A percentile compares a stretch with the other conserved stretches of the same genome.
Conservation (phyloP, 2,113 vertebrate species). For the Dasyprocta punctata region DNA sequence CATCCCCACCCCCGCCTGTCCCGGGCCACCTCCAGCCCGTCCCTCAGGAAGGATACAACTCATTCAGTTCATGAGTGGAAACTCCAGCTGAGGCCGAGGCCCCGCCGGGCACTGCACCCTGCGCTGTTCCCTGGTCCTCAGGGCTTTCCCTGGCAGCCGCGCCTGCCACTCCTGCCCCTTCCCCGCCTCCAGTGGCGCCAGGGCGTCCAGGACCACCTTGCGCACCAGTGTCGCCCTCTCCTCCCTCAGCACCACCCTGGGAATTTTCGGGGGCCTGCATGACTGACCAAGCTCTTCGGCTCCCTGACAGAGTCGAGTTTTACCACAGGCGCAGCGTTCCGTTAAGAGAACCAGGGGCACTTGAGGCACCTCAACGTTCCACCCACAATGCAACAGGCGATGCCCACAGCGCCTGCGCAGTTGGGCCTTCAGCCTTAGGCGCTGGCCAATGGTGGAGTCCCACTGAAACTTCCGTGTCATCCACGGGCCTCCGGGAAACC, state of each 20-base stretch:
- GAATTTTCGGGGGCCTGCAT: neutral
- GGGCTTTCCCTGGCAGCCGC: neutral
- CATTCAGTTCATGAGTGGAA: too few species aligned
- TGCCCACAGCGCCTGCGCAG: neutral
- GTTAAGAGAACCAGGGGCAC: neutral
- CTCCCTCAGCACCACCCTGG: too few species aligned
- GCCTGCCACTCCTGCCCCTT: neutral
- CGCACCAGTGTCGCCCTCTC: rapidly evolving
- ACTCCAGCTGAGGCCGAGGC: too few species aligned
- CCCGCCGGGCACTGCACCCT: too few species aligned
- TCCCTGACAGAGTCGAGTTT: rapidly evolving
- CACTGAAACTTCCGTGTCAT: neutral
- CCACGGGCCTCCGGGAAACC: too few species aligned
- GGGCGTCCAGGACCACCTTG: neutral
- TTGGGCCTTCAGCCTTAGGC: neutral
- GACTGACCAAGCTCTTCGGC: neutral
- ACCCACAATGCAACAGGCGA: neutral
- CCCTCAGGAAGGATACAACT: neutral
- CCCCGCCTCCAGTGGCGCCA: neutral
- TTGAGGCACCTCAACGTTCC: neutral
- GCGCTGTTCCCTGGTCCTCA: too few species aligned
- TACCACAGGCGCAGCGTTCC: neutral
- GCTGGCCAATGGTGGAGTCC: neutral
- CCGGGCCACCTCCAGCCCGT: neutral
- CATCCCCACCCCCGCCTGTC: neutral